Conservation (phyloP, 2,888 invertebrate species). For the Alloscopus bannaensis region DNA sequence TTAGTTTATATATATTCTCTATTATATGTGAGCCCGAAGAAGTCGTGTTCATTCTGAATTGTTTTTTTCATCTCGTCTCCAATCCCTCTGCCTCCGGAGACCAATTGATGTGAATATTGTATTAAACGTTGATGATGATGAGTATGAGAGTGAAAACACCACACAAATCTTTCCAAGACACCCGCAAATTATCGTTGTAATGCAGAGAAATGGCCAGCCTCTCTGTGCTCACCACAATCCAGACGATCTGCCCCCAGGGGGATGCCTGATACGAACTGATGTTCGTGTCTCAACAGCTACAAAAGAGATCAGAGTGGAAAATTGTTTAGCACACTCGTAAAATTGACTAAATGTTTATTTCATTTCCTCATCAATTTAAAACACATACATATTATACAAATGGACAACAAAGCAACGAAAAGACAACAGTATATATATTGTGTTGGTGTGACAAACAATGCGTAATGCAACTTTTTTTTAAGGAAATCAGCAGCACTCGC, state of each 20-base stretch:
- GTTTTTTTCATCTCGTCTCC: background rate
- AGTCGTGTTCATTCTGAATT: background rate
- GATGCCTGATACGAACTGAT: constrained; percentile 90
- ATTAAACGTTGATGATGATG: background rate
- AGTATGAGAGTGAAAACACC: background rate
- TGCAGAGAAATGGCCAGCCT: background rate
- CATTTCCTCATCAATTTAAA: no score
- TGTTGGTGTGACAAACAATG: no score
- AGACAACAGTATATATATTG: no score
- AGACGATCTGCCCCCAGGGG: constrained; percentile 92
- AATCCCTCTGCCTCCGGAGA: background rate
- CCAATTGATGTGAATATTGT: background rate
- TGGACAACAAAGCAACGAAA: background rate
- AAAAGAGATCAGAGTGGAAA: no score
- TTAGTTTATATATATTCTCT: background rate
- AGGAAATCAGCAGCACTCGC: no score
- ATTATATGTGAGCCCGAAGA: background rate
- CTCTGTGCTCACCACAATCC: constrained; percentile 75
- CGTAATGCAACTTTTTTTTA: no score
- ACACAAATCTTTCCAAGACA: background rate
- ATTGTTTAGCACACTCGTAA: no score
- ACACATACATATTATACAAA: background rate
- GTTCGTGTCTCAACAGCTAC: constrained; percentile 84
- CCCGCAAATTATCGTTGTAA: background rate
- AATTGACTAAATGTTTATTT: no score